Percentiles rank a stretch among this genome's conserved stretches.
phyloP scores from a whole-genome alignment of 2,113 vertebrate genomes.

The Leiothrix lutea region DNA sequence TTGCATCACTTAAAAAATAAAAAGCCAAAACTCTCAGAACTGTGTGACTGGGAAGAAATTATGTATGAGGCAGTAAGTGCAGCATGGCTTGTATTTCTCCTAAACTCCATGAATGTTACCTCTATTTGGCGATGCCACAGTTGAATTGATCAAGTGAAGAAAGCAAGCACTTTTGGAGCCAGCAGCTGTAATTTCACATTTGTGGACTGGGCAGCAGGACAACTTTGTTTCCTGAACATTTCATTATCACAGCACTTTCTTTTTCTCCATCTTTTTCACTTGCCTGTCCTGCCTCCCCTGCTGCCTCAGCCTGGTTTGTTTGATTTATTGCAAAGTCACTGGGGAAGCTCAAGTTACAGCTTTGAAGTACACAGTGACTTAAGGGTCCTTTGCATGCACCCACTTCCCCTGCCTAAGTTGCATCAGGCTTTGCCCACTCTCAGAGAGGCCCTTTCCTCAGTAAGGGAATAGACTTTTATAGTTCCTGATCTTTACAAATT shows the following conservation, averaged over 20 bases:
- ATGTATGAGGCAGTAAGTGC: not conserved
- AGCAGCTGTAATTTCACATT: not conserved
- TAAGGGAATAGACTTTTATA: not conserved
- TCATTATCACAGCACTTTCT: not conserved
- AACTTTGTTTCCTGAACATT: not conserved
- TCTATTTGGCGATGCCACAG: not conserved
- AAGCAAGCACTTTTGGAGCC: not conserved
- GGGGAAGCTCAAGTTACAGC: conserved; percentile 78
- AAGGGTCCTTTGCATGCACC: conserved; percentile 74
- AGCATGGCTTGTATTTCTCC: not conserved
- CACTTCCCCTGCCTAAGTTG: conserved; percentile 71
- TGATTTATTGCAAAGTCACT: conserved; percentile 81
- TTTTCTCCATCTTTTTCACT: not conserved
- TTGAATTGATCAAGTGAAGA: not conserved
- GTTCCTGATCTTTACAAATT: conserved; percentile 8
- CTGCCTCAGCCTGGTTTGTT: conserved; percentile 71
- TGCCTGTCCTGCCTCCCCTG: not conserved
- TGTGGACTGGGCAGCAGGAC: not conserved
- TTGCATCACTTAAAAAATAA: not conserved
- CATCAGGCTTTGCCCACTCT: conserved; percentile 37
- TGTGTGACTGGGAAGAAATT: not conserved
- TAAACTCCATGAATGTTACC: not conserved
- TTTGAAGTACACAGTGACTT: conserved; percentile 80
- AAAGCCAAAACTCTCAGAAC: not conserved
- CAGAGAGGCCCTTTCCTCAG: conserved; percentile 47